These are phyloP conservation scores for Vespertilio murinus DNA, from an alignment of 2,797 vertebrate species.

Conservation along the genomic window DNA sequence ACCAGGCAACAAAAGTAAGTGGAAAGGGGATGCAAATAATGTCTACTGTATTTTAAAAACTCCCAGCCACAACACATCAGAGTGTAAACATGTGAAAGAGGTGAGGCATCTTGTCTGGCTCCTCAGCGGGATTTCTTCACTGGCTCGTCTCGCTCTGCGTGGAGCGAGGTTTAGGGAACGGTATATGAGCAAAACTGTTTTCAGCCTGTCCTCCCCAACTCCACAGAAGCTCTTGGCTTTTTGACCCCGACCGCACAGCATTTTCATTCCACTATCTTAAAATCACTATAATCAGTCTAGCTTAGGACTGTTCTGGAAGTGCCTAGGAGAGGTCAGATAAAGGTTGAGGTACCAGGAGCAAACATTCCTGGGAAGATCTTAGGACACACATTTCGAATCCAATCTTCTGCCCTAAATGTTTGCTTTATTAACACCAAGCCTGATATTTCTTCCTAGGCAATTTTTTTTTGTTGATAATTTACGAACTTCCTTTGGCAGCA, in stretches of 20 bases:
- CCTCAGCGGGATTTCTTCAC: background rate
- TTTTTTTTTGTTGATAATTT: background rate
- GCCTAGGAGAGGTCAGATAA: slow-evolving; percentile 5
- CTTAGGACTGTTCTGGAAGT: slow-evolving; percentile 5
- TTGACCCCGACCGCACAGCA: background rate
- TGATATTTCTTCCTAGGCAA: background rate
- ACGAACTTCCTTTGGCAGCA: slow-evolving; percentile 9
- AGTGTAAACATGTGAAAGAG: background rate
- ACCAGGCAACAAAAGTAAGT: background rate
- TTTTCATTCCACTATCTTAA: slow-evolving; percentile 38
- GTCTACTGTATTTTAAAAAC: background rate
- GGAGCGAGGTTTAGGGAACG: background rate
- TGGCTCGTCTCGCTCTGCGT: background rate
- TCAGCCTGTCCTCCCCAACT: background rate
- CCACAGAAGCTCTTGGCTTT: background rate
- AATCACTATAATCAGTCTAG: slow-evolving; percentile 7
- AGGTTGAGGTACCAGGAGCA: background rate
- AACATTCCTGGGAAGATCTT: background rate
- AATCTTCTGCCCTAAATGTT: background rate
- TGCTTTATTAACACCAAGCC: background rate
- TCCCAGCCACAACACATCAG: background rate
- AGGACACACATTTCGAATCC: background rate
- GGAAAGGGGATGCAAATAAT: background rate
- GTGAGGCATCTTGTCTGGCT: background rate
- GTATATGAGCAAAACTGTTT: background rate